Percentiles rank a stretch among this genome's conserved stretches.
These are phyloP conservation scores for Cydia splendana DNA, from an alignment of 1,140 invertebrate species.

Conservation along the genomic window DNA sequence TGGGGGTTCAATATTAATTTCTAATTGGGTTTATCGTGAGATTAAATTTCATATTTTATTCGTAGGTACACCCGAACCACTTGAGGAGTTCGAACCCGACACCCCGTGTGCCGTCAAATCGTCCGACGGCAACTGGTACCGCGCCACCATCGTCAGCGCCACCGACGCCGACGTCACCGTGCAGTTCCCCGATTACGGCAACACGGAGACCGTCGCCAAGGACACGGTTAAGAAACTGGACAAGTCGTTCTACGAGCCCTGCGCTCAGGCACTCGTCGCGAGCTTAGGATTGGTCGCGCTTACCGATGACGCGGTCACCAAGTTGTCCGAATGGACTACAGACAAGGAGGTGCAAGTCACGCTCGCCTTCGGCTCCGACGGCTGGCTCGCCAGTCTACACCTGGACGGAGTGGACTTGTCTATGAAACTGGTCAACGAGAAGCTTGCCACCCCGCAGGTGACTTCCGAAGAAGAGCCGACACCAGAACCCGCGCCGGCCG, in stretches of 20 bases:
- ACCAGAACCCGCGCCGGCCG: conserved; percentile 37
- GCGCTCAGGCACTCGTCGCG: conserved; percentile 79
- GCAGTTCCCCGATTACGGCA: conserved; percentile 89
- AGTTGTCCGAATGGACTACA: conserved; percentile 64
- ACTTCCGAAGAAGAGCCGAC: conserved; percentile 36
- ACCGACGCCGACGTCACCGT: conserved; percentile 80
- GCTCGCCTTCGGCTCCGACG: conserved; percentile 60
- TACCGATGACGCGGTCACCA: conserved; percentile 55
- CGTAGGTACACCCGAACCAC: conserved; percentile 60
- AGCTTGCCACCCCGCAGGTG: conserved; percentile 60
- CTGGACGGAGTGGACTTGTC: conserved; percentile 66
- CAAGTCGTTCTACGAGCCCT: conserved; percentile 78
- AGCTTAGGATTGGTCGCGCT: conserved; percentile 62
- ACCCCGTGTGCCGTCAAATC: conserved; percentile 82
- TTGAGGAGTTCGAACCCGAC: conserved; percentile 62
- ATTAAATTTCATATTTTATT: conserved; percentile 29
- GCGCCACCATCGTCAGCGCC: conserved; percentile 80
- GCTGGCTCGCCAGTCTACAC: conserved; percentile 69
- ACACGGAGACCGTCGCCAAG: conserved; percentile 82
- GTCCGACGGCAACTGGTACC: conserved; percentile 84
- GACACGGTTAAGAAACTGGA: conserved; percentile 79
- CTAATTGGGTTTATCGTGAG: neutral
- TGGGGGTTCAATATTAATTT: no score
- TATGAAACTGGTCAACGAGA: conserved; percentile 69
- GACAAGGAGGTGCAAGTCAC: conserved; percentile 72